These are phyloP conservation scores for Barbus barbus DNA, from an alignment of 2,113 vertebrate species.

Conservation along the genomic window DNA sequence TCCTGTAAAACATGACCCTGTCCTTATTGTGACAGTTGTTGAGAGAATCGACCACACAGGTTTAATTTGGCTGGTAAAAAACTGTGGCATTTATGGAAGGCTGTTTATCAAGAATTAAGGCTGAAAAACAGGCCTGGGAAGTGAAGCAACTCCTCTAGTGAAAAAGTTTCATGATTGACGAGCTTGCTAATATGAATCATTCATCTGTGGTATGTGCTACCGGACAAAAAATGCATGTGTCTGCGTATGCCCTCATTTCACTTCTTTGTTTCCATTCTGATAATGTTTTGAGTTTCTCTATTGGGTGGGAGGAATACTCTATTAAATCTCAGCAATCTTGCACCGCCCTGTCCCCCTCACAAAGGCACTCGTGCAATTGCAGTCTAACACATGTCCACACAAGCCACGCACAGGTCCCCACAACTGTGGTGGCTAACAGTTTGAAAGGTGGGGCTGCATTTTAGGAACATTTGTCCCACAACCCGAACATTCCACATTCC, in stretches of 20 bases:
- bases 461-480: conserved; percentile 56
- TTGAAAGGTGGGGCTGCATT: conserved; percentile 51
- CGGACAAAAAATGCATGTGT: neutral
- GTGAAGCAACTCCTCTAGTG: neutral
- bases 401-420: conserved; percentile 56
- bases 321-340: conserved; percentile 34
- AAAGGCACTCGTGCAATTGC: conserved; percentile 44
- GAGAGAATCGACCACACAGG: neutral
- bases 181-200: neutral
- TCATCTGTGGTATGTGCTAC: neutral
- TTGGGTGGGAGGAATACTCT: conserved; percentile 32
- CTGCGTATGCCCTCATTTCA: neutral
- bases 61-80: neutral
- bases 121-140: neutral
- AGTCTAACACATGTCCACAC: conserved; percentile 65
- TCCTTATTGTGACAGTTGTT: conserved; percentile 1
- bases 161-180: neutral
- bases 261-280: conserved; percentile 17
- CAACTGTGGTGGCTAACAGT: conserved; percentile 39
- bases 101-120: neutral
- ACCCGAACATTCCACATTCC: conserved; percentile 58
- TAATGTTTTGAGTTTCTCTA: conserved; percentile 25
- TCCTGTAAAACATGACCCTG: neutral
- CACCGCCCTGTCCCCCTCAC: conserved; percentile 34
- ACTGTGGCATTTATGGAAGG: neutral